These are phyloP conservation scores for Enteromius trimaculatus DNA, from an alignment of 2,797 vertebrate species.

Conservation along the genomic window DNA sequence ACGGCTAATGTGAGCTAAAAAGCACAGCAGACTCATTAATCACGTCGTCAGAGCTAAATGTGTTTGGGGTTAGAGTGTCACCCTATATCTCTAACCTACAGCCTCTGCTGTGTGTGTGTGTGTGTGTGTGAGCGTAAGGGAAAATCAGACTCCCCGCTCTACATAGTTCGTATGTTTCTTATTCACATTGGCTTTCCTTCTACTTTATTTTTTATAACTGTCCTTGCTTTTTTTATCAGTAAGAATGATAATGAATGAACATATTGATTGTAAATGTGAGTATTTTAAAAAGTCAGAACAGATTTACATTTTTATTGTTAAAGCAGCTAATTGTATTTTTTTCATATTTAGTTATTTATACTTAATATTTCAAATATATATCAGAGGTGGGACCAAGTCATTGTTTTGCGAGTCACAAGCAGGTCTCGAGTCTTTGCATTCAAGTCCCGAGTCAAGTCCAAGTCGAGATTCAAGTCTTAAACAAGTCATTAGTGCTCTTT, in stretches of 20 bases:
- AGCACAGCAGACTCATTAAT: slow-evolving; percentile 82
- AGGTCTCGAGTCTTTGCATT: too few species aligned
- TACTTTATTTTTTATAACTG: not conserved
- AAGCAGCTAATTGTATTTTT: not conserved
- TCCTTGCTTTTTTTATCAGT: not conserved
- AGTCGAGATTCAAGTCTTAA: too few species aligned
- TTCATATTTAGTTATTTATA: not conserved
- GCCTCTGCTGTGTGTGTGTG: slow-evolving; percentile 46
- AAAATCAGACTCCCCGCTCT: not conserved
- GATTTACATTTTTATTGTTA: not conserved
- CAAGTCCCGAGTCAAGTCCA: too few species aligned
- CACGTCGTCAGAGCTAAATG: slow-evolving; percentile 92
- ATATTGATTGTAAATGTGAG: not conserved
- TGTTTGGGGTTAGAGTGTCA: slow-evolving; percentile 71
- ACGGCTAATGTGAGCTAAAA: slow-evolving; percentile 53
- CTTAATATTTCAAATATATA: not conserved
- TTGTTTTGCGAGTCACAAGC: too few species aligned
- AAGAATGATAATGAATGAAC: not conserved
- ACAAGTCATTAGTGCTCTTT: too few species aligned
- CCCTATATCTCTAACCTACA: slow-evolving; percentile 54
- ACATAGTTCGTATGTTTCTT: not conserved
- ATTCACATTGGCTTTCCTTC: not conserved
- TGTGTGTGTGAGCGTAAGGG: slow-evolving; percentile 9
- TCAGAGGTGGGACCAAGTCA: too few species aligned
- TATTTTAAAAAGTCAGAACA: not conserved